phyloP scores from a whole-genome alignment of 2,888 invertebrate genomes.

The Caenorhabditis doughertyi region DNA sequence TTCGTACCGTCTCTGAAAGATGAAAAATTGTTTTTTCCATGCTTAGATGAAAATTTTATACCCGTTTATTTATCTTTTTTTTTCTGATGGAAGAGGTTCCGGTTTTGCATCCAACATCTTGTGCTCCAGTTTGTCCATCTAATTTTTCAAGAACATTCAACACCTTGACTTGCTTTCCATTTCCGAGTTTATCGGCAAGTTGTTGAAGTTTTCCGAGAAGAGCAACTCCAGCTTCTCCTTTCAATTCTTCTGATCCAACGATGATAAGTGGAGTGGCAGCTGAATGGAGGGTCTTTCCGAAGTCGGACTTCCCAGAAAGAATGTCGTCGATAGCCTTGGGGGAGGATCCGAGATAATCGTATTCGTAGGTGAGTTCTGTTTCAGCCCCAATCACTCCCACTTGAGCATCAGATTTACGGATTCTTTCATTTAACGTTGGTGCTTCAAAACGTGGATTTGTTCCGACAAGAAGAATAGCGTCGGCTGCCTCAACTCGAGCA shows the following conservation, averaged over 20 bases:
- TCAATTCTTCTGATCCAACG: constrained; percentile 91
- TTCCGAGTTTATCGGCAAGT: constrained; percentile 59
- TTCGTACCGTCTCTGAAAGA: constrained; percentile 89
- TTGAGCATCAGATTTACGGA: constrained; percentile 92
- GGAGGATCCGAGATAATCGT: constrained; percentile 92
- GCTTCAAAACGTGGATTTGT: constrained; percentile 98
- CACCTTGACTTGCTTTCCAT: constrained; percentile 85
- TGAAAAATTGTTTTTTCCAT: too few species aligned
- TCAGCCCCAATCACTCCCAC: constrained; percentile 93
- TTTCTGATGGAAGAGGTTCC: constrained; percentile 73
- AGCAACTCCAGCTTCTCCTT: constrained; percentile 88
- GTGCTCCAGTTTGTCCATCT: constrained; percentile 90
- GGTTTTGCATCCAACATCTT: constrained; percentile 91
- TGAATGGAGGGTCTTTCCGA: constrained; percentile 73
- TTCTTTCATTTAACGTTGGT: constrained; percentile 94
- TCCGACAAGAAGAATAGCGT: constrained; percentile 93
- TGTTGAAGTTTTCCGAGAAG: constrained; percentile 84
- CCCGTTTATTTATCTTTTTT: too few species aligned
- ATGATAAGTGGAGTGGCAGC: constrained; percentile 94
- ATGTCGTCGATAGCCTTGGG: constrained; percentile 89
- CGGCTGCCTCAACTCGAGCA: constrained; percentile 93
- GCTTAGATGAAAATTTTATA: too few species aligned
- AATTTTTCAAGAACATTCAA: constrained; percentile 95
- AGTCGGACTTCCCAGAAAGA: constrained; percentile 87
- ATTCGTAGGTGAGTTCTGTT: constrained; percentile 94